Base-by-base conservation (phyloP, 2,113 vertebrate species). In the Coptodon bakossiorum region DNA sequence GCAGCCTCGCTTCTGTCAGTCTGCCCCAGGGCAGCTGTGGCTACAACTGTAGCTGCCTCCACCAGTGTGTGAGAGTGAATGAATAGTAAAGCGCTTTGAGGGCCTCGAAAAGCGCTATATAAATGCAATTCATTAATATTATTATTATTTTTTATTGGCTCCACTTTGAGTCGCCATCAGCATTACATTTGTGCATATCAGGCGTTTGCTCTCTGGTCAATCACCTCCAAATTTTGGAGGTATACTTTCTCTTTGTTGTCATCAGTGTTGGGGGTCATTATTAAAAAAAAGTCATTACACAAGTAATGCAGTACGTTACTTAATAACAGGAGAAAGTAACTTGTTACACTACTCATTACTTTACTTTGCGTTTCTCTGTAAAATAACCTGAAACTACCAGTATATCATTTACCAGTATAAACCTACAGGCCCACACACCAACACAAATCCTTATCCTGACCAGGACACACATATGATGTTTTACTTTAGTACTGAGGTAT, bases 21-120 rank as follows among this genome's bases (percentile, higher is more conserved):
- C 17, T 52, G 50, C 1, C 7, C 17, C 53, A 56, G 52, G 5
- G 19, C 52, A 53, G 52, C 5, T 53, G 9, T 53, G 52, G 9
- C 50, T n/a, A 3, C 19, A 0, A 0, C 52, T 0, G 53, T 0
- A n/a, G 50, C 50, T 52, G 50, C 9, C 48, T 53, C 50, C 50
- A 10, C 19, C 50, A 53, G 50, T 53, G 50, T 53, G 50, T n/a
- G 50, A 52, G 50, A n/a, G 50, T n/a, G 8, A 2, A 52, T 5
- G 50, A n/a, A 52, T 19, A 52, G 5, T 52, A 3, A 52, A 52
- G 50, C 0, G 0, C 50, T 10, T 0, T 52, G 50, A 0, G 19
- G 0, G 2, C 9, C 50, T 2, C 0, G 1, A 52, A 52, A 52
- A 52, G 50, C 0, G 1, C 40, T 13, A 0, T 43, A 52, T 52